These are phyloP conservation scores for Datnioides undecimradiatus DNA, from an alignment of 2,113 vertebrate species.

Conservation along the genomic window DNA sequence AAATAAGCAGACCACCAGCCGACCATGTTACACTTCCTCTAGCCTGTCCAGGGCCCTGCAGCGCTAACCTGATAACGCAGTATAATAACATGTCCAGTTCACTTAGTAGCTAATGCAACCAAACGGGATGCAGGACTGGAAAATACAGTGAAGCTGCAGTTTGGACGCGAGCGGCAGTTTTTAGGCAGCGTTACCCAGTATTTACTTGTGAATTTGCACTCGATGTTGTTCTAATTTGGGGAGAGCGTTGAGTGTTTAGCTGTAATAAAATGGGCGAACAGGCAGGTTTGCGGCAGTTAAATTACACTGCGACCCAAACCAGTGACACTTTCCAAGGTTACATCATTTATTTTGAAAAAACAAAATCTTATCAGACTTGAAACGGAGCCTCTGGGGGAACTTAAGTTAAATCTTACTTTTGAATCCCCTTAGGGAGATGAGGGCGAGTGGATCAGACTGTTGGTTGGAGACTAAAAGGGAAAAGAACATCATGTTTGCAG, in stretches of 20 bases:
- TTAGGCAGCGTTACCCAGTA: neutral
- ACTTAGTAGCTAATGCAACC: slow-evolving; percentile 39
- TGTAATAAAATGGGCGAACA: neutral
- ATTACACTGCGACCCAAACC: neutral
- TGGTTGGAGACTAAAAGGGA: slow-evolving; percentile 15
- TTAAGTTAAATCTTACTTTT: slow-evolving; percentile 45
- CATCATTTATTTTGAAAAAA: slow-evolving; percentile 12
- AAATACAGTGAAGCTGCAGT: slow-evolving; percentile 1
- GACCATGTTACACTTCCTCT: slow-evolving; percentile 36
- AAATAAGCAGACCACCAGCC: slow-evolving; percentile 38
- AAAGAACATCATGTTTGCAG: slow-evolving; percentile 20
- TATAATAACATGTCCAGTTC: slow-evolving; percentile 61
- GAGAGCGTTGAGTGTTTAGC: neutral
- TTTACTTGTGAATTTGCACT: neutral
- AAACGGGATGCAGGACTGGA: slow-evolving; percentile 18
- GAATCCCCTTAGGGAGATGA: slow-evolving; percentile 51
- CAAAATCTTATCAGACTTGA: slow-evolving; percentile 9
- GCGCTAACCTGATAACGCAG: slow-evolving; percentile 59
- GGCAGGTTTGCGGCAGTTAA: neutral
- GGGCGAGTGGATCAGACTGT: slow-evolving; percentile 29
- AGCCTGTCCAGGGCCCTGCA: slow-evolving; percentile 52
- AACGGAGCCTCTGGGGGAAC: slow-evolving; percentile 18
- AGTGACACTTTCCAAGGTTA: slow-evolving; percentile 8
- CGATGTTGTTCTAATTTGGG: neutral
- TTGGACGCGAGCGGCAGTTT: slow-evolving; percentile 17